Evolutionary conservation across 2,888 invertebrate genomes (phyloP), one percentile per base, ranked within the genome.

Genomic region (Melieria omissa): DNA sequence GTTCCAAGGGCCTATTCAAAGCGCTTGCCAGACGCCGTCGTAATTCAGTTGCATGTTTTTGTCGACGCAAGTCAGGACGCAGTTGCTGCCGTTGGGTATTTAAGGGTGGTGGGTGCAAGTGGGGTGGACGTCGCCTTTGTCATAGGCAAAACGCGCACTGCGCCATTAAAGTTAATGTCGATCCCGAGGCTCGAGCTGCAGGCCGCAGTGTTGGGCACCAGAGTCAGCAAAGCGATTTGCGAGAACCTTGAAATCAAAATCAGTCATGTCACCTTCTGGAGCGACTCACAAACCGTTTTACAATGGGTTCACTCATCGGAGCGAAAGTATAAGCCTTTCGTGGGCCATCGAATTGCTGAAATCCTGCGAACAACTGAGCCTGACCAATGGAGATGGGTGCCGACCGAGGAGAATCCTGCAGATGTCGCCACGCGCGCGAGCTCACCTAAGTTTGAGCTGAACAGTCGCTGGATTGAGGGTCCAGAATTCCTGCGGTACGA

Each of bases 311-410:
- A 70, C 14, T 74, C 74, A n/a, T 8, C 71, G 0, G 46, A 73
- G n/a, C 61, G 75, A 42, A 75, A 65, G n/a, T 78, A 63, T 47
- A 78, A 77, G 71, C 72, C 77, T 5, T 81, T 78, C 49, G 78
- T 79, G 4, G 75, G 76, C 0, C 75, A 78, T 65, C 68, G 79
- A 9, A 74, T 81, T 9, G 76, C 73, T 0, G 78, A 80, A 64
- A 79, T 79, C 14, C 73, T 72, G 4, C 52, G 70, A 4, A 45
- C 60, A n/a, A 65, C 75, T 7, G 12, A 72, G 4, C 58, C 72
- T 42, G 68, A 72, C 14, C 74, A 80, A 42, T 81, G 79, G n/a
- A n/a, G n/a, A n/a, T n/a, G n/a, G n/a, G n/a, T n/a, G n/a, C n/a
- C n/a, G n/a, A n/a, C n/a, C n/a, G n/a, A n/a, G n/a, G n/a, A n/a